These are phyloP conservation scores for Lasius fuliginosus DNA, from an alignment of 2,888 invertebrate species.

Conservation along the genomic window DNA sequence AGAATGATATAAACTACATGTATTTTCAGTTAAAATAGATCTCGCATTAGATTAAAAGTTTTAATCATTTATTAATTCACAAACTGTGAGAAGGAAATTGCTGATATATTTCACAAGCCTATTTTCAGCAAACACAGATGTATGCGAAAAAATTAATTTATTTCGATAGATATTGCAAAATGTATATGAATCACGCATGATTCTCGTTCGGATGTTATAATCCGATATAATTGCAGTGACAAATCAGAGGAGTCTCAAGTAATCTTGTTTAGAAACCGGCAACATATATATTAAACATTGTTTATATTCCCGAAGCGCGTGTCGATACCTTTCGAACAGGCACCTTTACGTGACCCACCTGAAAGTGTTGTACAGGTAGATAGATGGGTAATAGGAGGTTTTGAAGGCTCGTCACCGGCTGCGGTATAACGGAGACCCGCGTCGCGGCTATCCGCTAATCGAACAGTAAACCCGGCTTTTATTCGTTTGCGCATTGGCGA, in stretches of 20 bases:
- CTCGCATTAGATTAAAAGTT: not conserved
- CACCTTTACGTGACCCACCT: constrained; percentile 10
- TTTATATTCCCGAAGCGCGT: constrained; percentile 5
- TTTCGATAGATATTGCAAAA: not conserved
- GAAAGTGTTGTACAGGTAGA: constrained; percentile 12
- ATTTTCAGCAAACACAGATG: not conserved
- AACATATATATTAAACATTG: not conserved
- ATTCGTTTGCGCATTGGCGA: constrained; percentile 48
- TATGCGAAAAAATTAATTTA: not conserved
- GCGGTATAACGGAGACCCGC: constrained; percentile 6
- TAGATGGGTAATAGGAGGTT: not conserved
- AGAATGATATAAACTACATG: not conserved
- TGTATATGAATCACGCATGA: not conserved
- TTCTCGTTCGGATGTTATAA: not conserved
- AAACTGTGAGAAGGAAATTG: not conserved
- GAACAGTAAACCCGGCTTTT: constrained; percentile 58
- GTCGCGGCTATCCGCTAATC: constrained; percentile 51
- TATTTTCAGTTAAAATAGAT: not conserved
- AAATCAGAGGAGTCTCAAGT: not conserved
- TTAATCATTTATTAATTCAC: not conserved
- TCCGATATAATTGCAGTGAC: not conserved
- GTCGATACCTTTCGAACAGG: constrained; percentile 20
- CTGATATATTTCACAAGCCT: not conserved
- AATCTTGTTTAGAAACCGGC: not conserved
- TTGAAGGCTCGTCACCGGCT: constrained; percentile 22